Base-by-base conservation (phyloP, 2,113 vertebrate species). In the Mungos mungo region DNA sequence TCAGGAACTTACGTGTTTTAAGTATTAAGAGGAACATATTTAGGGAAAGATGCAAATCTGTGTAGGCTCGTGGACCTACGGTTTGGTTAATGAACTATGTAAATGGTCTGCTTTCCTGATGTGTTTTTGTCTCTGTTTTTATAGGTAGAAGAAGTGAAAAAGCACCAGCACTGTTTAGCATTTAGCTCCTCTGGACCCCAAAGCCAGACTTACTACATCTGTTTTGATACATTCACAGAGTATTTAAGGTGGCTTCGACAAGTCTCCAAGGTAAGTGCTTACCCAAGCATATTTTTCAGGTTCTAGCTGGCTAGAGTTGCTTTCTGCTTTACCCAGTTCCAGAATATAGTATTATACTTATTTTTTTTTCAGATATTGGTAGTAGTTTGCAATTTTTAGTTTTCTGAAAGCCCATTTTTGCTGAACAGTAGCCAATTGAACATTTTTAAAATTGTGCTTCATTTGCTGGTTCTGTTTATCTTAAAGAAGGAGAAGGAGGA, bases 141-240 rank as follows among this genome's bases (percentile, higher is more conserved):
- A 27, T 97, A 99, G 99, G 99, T 99, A 97, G 99, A 99, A 99
- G 99, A 99, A 99, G 99, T 99, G 98, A 99, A 99, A 97, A 99
- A 98, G 97, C 99, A 99, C 99, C 99, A 99, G 98, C 99, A 99
- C 99, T 99, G 99, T 97, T 99, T 99, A 98, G 99, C 99, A 38
- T 99, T 99, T 98, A 99, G 99, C 98, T 99, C 99, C 4, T 99
- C 99, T n/a, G 99, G 99, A 54, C 99, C 99, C 96, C 99, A 99
- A 97, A 99, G 99, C 98, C 99, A 99, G 98, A 99, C 99, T 71
- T 99, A 99, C 98, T 99, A 99, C 98, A 99, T 99, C 97, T 99
- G 99, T 98, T 99, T 99, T 1, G 99, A 99, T 98, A 99, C 99
- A 92, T 99, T 99, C 99, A 99, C 99, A 18, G 99, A 99, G 95